phyloP scores from a whole-genome alignment of 2,888 invertebrate genomes.

The Xestia xanthographa region DNA sequence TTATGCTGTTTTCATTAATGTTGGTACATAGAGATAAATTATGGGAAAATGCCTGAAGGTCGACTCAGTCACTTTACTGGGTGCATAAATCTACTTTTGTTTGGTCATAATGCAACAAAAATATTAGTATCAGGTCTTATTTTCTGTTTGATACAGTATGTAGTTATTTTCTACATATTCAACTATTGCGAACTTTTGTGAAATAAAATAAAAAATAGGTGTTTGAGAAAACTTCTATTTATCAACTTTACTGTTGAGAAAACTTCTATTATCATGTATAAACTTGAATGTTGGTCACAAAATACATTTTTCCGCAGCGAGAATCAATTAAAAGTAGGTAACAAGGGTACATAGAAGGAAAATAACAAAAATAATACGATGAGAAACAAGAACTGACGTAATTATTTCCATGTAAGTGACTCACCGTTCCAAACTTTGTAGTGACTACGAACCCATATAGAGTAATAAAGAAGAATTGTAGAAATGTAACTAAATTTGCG shows the following conservation, averaged over 20 bases:
- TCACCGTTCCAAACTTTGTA: conserved; percentile 82
- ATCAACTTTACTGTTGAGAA: no score
- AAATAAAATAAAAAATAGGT: not conserved
- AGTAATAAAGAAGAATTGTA: conserved; percentile 84
- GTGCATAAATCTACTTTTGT: not conserved
- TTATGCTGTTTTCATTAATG: not conserved
- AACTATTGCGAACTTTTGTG: not conserved
- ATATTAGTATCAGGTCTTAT: not conserved
- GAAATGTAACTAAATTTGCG: conserved; percentile 85
- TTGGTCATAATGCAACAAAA: not conserved
- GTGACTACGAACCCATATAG: conserved; percentile 82
- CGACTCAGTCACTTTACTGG: rapidly evolving
- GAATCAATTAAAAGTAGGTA: conserved; percentile 15
- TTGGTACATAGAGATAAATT: not conserved
- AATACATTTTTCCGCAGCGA: not conserved
- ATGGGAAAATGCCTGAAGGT: not conserved
- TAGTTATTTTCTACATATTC: not conserved
- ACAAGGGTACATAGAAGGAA: conserved; percentile 36
- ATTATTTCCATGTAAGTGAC: conserved; percentile 59
- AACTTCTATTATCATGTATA: no score
- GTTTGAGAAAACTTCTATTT: not conserved
- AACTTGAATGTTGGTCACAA: not conserved
- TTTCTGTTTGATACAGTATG: no score
- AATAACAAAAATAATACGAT: conserved; percentile 42
- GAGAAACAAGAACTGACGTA: conserved; percentile 26